Evolutionary conservation across 2,113 vertebrate genomes (phyloP).

Genomic region (Ceuthmochares aereus): DNA sequence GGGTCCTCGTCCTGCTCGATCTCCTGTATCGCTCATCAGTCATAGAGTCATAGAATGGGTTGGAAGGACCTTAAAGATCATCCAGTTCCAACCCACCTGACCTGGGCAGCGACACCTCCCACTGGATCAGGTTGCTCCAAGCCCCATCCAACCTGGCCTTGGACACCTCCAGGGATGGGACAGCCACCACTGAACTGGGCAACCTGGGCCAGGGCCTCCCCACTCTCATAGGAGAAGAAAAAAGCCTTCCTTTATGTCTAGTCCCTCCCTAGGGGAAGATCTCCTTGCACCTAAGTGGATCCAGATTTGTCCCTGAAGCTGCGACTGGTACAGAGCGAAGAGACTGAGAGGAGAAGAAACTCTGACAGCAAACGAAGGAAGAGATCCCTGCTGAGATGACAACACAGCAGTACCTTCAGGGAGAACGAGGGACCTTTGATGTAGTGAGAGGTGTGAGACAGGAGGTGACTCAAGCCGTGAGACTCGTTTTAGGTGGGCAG

Average conservation of each 20-base stretch:
- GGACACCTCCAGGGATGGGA: too few species aligned
- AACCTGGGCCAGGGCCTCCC: too few species aligned
- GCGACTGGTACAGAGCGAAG: neutral
- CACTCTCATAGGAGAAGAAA: too few species aligned
- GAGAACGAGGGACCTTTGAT: neutral
- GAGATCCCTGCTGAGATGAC: slow-evolving; percentile 8
- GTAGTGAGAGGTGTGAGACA: neutral
- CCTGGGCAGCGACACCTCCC: too few species aligned
- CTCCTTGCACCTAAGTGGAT: accelerated
- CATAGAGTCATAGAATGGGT: too few species aligned
- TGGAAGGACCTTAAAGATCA: too few species aligned
- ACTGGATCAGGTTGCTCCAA: too few species aligned
- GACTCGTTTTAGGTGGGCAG: neutral
- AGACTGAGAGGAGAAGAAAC: neutral
- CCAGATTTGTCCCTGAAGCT: accelerated
- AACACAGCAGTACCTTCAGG: neutral
- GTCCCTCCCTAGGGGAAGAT: neutral
- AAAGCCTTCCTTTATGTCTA: too few species aligned
- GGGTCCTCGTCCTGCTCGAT: neutral
- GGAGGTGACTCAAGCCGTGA: neutral
- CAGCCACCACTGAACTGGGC: too few species aligned
- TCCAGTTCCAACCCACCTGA: too few species aligned
- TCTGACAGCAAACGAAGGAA: neutral
- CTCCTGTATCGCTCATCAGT: neutral
- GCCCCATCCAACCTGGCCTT: too few species aligned